Base-by-base conservation (phyloP, 2,888 invertebrate species). In the Eurytoma adleriae region DNA sequence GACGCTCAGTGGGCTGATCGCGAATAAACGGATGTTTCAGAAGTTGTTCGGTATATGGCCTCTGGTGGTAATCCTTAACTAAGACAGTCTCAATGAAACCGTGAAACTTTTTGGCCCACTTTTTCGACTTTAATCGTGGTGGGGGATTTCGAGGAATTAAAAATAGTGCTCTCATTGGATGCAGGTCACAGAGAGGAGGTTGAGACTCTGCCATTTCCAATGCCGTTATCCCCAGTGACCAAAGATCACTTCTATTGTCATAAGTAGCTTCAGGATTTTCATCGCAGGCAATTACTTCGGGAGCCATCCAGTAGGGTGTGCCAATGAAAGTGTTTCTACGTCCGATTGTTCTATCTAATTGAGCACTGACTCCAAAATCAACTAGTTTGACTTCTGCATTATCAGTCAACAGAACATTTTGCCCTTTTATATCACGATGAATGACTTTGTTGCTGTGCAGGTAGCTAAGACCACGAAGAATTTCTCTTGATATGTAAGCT, bases 181-280 rank as follows among this genome's bases (percentile, higher is more conserved):
- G 99, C 91, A 99, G 94, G 93, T 99, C 99, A 93, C 99, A 99
- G 80, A 99, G 94, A 57, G 99, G 99, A 83, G 99, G 99, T 92
- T 99, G 98, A 88, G 98, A 98, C 93, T 99, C 99, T 79, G 99
- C 99, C 99, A 99, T 99, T 93, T 99, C 99, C 84, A 99, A 93
- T 72, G 99, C 98, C 79, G 99, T 99, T 89, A 99, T 99, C 88
- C 99, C 97, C 85, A 96, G 93, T 68, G 96, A 96, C 96, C 96
- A 97, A 82, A 97, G 93, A 92, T 97, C 97, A 87, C 96, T 96
- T 87, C 97, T 95, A 93, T 99, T 99, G 92, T 99, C 99, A 90
- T 99, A 99, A 24, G 99, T 99, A 80, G 99, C 99, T 91, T 99
- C 99, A 68, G 99, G 98, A 92, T 99, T 99, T 92, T 99, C 99